A percentile compares a stretch with the other conserved stretches of the same genome.
Evolutionary conservation across 2,113 vertebrate genomes (phyloP).

Genomic region (Heterochromis multidens): DNA sequence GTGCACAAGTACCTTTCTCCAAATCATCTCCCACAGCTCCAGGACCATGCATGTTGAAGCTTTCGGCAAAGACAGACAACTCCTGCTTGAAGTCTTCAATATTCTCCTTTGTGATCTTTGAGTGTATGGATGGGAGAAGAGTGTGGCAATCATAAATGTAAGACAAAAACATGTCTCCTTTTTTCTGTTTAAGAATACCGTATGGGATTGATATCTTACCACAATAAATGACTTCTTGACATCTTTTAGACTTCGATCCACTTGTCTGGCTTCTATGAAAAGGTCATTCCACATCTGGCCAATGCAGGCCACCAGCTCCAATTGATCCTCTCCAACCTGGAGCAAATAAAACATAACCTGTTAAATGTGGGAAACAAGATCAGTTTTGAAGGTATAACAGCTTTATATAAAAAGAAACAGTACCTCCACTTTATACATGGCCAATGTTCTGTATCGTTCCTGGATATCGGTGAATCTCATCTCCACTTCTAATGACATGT

Average conservation of each 20-base stretch:
- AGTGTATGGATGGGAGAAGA: background rate
- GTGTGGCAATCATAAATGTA: background rate
- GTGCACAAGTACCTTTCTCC: conserved; percentile 81
- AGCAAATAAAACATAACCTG: background rate
- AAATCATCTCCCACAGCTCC: conserved; percentile 88
- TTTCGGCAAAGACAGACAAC: conserved; percentile 77
- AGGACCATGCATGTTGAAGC: conserved; percentile 82
- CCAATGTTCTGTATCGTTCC: conserved; percentile 88
- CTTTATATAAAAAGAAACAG: conserved; percentile 21
- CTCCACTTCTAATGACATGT: conserved; percentile 83
- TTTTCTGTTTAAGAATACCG: background rate
- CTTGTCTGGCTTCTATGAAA: conserved; percentile 74
- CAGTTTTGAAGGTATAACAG: background rate
- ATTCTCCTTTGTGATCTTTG: conserved; percentile 82
- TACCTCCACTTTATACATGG: conserved; percentile 82
- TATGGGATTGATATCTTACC: conserved; percentile 67
- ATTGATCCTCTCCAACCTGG: conserved; percentile 81
- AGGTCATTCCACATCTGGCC: conserved; percentile 78
- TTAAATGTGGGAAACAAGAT: background rate
- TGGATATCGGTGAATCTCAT: conserved; percentile 80
- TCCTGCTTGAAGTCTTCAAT: conserved; percentile 75
- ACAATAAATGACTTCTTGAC: conserved; percentile 85
- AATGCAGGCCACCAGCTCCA: conserved; percentile 68
- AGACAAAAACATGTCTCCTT: background rate
- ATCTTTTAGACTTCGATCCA: conserved; percentile 79